Base-by-base conservation (phyloP, 2,797 vertebrate genomes). In the Poeciliopsis presidionis region DNA sequence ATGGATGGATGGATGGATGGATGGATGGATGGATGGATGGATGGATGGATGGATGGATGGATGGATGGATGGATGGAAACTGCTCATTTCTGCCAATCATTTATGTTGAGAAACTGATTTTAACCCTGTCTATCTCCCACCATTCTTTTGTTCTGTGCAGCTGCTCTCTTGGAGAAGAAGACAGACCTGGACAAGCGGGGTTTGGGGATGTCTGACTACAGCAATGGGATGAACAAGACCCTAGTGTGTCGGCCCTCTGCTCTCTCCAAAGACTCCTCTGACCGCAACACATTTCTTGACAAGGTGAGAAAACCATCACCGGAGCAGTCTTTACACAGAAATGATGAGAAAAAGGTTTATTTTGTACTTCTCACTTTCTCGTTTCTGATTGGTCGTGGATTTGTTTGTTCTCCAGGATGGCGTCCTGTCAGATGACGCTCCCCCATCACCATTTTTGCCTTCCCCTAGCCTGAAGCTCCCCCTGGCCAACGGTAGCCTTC, bases 381-480 rank as follows among this genome's bases (percentile, higher is more conserved):
- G 3, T n/a, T 45, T 53, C 16, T 77, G 49, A 53, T 39, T 20
- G 14, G 43, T 45, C 25, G 2, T 69, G 2, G 79, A 92, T 92
- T 91, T 85, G 95, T 74, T 65, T 89, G 90, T 92, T 90, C 46
- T 95, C 88, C 96, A 99, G 98, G 98, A 99, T 93, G 96, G 97
- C 93, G 96, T 97, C 96, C 95, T 99, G 94, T 97, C 97, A 95
- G 98, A 99, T 94, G 98, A 99, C 89, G 94, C 96, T 95, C 95
- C 97, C 94, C 95, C 97, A 96, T 99, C 98, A 98, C 98, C 98
- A 91, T 99, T 98, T 98, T 96, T 99, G 98, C 98, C 98, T 99
- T 99, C 98, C 96, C 97, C 98, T 94, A 97, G 97, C 96, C 97
- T 98, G 96, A 99, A 99, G 96, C 97, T 97, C 95, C 97, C 97